Conservation (phyloP, 2,113 vertebrate species). For the Miniopterus natalensis region DNA sequence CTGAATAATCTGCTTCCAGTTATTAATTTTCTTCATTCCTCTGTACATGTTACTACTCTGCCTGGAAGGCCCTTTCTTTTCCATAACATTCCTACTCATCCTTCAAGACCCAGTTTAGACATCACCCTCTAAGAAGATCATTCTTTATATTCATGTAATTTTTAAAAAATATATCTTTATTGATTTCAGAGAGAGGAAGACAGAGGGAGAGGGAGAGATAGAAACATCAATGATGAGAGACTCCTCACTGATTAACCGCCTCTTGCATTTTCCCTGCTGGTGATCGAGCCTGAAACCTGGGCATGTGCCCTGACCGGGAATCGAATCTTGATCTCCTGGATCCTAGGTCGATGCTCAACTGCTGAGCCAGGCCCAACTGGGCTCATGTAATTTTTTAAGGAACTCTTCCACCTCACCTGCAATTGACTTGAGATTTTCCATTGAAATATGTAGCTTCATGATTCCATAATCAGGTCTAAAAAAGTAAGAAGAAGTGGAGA, state of each 20-base stretch:
- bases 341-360: no score
- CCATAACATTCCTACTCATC: background rate
- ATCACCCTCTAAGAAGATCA: background rate
- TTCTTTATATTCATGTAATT: background rate
- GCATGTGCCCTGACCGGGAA: no score
- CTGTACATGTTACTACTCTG: background rate
- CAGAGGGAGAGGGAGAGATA: no score
- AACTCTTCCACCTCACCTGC: background rate
- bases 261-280: no score
- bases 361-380: no score
- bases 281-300: no score
- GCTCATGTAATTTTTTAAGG: background rate
- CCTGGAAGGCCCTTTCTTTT: slow-evolving; percentile 16
- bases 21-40: slow-evolving; percentile 2
- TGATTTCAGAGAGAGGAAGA: no score
- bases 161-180: background rate
- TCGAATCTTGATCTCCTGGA: no score
- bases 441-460: slow-evolving; percentile 15
- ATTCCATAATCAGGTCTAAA: background rate
- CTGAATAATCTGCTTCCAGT: background rate
- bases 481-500: background rate
- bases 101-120: background rate
- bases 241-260: no score
- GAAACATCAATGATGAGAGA: no score
- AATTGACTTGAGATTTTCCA: slow-evolving; percentile 43